A percentile compares a stretch with the other conserved stretches of the same genome.
Conservation (phyloP, 2,888 invertebrate species). For the Scaptodrosophila latifasciaeformis region DNA sequence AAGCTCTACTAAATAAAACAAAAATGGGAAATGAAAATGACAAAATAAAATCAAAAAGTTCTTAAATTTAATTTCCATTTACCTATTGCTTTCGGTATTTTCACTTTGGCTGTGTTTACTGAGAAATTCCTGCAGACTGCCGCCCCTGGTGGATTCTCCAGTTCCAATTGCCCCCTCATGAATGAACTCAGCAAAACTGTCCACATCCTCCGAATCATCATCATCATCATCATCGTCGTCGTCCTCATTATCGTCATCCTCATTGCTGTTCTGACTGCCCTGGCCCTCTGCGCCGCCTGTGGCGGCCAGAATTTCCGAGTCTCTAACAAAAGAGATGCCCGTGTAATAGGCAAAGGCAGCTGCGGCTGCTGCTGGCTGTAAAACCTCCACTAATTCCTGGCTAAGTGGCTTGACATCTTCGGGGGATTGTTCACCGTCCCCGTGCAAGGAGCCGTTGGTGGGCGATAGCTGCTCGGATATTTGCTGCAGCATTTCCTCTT, state of each 20-base stretch:
- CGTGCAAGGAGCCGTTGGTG: slow-evolving; percentile 37
- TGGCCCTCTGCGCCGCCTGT: slow-evolving; percentile 19
- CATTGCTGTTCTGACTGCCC: slow-evolving; percentile 49
- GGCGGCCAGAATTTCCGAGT: slow-evolving; percentile 31
- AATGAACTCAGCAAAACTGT: slow-evolving; percentile 46
- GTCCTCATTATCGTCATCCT: slow-evolving; percentile 28
- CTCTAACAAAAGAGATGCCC: slow-evolving; percentile 64
- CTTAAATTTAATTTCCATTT: slow-evolving; percentile 17
- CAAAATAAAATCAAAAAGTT: background rate
- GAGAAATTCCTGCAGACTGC: slow-evolving; percentile 50
- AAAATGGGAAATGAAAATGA: too few relatives aligned
- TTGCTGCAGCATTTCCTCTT: slow-evolving; percentile 62
- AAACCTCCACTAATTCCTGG: slow-evolving; percentile 48
- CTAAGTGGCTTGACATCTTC: slow-evolving; percentile 39
- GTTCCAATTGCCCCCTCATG: slow-evolving; percentile 17
- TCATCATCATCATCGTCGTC: slow-evolving; percentile 52
- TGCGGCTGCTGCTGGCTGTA: slow-evolving; percentile 52
- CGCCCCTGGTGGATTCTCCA: slow-evolving; percentile 38
- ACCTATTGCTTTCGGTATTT: slow-evolving; percentile 54
- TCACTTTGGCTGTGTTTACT: slow-evolving; percentile 51
- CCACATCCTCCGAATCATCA: slow-evolving; percentile 31
- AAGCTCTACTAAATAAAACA: too few relatives aligned
- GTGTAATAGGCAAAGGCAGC: slow-evolving; percentile 62
- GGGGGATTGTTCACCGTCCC: slow-evolving; percentile 21
- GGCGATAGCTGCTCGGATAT: slow-evolving; percentile 65